phyloP scores from a whole-genome alignment of 2,888 invertebrate genomes.

The Alloscopus bannaensis region DNA sequence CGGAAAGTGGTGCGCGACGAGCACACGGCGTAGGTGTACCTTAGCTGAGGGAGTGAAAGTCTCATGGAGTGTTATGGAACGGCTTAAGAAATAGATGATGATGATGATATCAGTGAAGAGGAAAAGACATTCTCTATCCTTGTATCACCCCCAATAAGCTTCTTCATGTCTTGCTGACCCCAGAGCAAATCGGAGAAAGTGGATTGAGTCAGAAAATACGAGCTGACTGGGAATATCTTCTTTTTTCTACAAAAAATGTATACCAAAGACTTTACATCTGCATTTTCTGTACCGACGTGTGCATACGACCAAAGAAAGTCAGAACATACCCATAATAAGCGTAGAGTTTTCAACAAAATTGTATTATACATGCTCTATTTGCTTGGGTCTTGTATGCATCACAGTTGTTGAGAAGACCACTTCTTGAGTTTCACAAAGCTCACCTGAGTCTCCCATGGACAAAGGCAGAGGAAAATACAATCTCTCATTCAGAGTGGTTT shows the following conservation, averaged over 20 bases:
- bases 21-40: not conserved
- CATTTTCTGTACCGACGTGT: too few species aligned
- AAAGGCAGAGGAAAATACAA: not conserved
- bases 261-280: not conserved
- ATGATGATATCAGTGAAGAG: slow-evolving; percentile 33
- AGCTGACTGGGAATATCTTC: slow-evolving; percentile 57
- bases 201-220: slow-evolving; percentile 62
- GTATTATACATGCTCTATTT: not conserved
- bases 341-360: too few species aligned
- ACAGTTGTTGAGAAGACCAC: too few species aligned
- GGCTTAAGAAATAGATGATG: slow-evolving; percentile 36
- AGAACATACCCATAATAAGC: too few species aligned
- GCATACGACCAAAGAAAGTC: too few species aligned
- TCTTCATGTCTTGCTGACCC: slow-evolving; percentile 50
- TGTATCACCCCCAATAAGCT: slow-evolving; percentile 52
- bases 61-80: slow-evolving; percentile 1
- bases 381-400: not conserved
- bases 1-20: not conserved
- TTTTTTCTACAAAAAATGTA: slow-evolving; percentile 35
- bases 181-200: slow-evolving; percentile 58
- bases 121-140: slow-evolving; percentile 37
- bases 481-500: not conserved
- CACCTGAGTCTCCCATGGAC: not conserved
- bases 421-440: too few species aligned
- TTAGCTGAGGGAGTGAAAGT: not conserved